Evolutionary conservation across 2,888 invertebrate species (phyloP).

Genomic region (Mythimna ferrago): DNA sequence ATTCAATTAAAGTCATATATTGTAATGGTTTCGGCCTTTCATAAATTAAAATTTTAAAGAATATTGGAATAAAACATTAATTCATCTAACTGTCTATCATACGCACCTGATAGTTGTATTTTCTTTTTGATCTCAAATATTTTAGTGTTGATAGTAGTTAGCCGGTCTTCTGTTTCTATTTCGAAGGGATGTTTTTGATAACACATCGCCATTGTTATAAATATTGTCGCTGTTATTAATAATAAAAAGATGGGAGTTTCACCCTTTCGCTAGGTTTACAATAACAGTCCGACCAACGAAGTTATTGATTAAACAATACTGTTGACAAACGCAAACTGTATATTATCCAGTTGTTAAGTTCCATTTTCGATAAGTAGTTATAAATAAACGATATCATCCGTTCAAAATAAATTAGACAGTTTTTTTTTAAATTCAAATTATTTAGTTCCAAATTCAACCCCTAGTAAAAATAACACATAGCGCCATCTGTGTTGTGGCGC

Average conservation of each 20-base stretch:
- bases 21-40: neutral
- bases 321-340: neutral
- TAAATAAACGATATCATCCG: neutral
- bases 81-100: neutral
- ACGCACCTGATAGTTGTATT: conserved; percentile 95
- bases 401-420: neutral
- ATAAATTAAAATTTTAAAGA: neutral
- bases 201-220: conserved; percentile 77
- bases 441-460: conserved; percentile 63
- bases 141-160: conserved; percentile 93
- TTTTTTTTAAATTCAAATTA: conserved; percentile 12
- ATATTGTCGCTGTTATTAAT: conserved; percentile 49
- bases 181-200: conserved; percentile 89
- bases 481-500: conserved; percentile 82
- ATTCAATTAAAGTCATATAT: too few species aligned
- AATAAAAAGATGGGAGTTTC: conserved; percentile 47
- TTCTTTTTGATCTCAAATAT: conserved; percentile 96
- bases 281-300: conserved; percentile 7
- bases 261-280: conserved; percentile 32
- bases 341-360: neutral
- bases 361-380: neutral
- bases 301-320: conserved; percentile 51
- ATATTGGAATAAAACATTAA: neutral
- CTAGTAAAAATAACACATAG: conserved; percentile 62
- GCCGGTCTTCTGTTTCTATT: conserved; percentile 88